A percentile compares a stretch with the other conserved stretches of the same genome.
These are phyloP conservation scores for Invenusta paracnida DNA, from an alignment of 2,888 invertebrate species.

Conservation along the genomic window DNA sequence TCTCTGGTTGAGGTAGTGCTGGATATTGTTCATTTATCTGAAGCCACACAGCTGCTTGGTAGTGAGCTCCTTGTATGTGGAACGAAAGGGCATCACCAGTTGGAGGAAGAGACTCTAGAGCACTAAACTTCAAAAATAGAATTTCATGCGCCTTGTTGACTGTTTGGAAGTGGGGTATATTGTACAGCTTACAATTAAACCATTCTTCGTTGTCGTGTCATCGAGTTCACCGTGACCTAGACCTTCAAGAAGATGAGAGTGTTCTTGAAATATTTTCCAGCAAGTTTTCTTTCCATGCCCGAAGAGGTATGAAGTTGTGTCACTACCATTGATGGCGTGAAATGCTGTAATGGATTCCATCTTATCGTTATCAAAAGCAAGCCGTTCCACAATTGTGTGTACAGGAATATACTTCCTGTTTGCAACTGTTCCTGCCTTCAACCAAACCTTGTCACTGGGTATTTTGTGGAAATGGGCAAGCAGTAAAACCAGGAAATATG, in stretches of 20 bases:
- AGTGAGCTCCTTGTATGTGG: conserved; percentile 7
- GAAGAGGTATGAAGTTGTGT: conserved; percentile 19
- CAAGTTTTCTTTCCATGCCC: conserved; percentile 31
- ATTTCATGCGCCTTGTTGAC: conserved; percentile 23
- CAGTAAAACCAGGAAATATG: not conserved
- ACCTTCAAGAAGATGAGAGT: not conserved
- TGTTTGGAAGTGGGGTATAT: not conserved
- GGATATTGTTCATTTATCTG: conserved; percentile 7
- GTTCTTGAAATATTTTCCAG: conserved; percentile 38
- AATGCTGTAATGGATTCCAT: conserved; percentile 10
- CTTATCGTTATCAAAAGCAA: not conserved
- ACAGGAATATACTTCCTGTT: conserved; percentile 20
- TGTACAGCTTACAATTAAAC: not conserved
- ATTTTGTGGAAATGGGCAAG: conserved; percentile 21
- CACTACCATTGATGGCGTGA: not conserved
- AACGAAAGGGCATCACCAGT: conserved; percentile 19
- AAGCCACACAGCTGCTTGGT: not conserved
- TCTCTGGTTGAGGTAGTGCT: conserved; percentile 25
- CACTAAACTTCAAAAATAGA: conserved; percentile 1
- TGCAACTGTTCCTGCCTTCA: conserved; percentile 19
- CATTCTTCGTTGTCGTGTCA: not conserved
- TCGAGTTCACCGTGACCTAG: not conserved
- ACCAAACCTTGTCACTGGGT: not conserved
- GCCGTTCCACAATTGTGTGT: not conserved
- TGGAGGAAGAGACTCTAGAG: conserved; percentile 6